A percentile compares a stretch with the other conserved stretches of the same genome.
Conservation (phyloP, 1,140 invertebrate genomes). For the Eriocheir sinensis region DNA sequence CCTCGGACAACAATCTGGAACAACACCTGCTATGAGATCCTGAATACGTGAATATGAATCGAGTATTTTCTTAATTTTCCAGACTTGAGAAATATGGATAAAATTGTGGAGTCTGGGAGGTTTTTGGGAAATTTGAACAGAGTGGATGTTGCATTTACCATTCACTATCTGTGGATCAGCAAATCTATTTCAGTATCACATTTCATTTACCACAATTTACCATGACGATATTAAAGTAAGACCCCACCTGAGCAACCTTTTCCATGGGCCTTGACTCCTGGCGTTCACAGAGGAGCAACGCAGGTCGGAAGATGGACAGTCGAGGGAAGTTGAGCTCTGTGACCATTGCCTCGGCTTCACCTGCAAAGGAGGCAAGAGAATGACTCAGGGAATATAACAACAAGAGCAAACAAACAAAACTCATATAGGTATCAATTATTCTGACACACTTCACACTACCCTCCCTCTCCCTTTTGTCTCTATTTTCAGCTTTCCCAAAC, state of each 20-base stretch:
- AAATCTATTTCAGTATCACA: too few species aligned
- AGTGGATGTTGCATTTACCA: too few species aligned
- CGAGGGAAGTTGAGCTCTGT: constrained; percentile 80
- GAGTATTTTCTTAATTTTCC: too few species aligned
- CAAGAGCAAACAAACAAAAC: background rate
- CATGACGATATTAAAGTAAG: background rate
- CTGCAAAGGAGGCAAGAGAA: constrained; percentile 51
- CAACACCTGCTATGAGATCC: too few species aligned
- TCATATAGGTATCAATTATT: background rate
- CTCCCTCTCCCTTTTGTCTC: too few species aligned
- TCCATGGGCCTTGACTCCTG: constrained; percentile 79
- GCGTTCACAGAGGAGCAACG: constrained; percentile 80
- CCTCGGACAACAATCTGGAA: constrained; percentile 75
- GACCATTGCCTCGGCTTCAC: constrained; percentile 80
- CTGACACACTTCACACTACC: background rate
- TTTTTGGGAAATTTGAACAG: too few species aligned
- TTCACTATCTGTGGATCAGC: too few species aligned
- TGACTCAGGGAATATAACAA: background rate
- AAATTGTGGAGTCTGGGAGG: too few species aligned
- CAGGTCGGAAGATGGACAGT: constrained; percentile 81
- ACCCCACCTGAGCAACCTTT: constrained; percentile 74
- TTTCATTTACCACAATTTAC: too few species aligned
- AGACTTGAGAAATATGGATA: too few species aligned
- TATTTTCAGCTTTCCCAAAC: too few species aligned
- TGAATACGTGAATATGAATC: background rate